Base-by-base conservation (phyloP, 2,888 invertebrate genomes). In the Drepana falcataria region DNA sequence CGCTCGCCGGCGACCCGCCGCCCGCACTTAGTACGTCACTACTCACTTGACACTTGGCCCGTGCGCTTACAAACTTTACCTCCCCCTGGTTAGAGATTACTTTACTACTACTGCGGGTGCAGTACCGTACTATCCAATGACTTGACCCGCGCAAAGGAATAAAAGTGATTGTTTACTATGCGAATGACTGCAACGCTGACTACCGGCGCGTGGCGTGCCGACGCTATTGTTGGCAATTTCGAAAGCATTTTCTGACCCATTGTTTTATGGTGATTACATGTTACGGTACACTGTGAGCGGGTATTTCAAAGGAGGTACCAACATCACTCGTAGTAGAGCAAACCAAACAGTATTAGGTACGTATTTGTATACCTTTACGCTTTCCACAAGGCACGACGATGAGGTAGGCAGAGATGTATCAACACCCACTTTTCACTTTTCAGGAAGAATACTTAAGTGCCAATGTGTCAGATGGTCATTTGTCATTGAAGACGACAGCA, bases 151-250 rank as follows among this genome's bases (percentile, higher is more conserved):
- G 77, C 73, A 77, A 75, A 78, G 74, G 73, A 69, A 76, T 74
- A 79, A 76, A 78, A 76, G 75, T 72, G 76, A 85, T 85, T 86
- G 85, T 85, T 85, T 85, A 83, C 77, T 75, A 79, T 77, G 78
- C 71, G 80, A 81, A 77, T 70, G 70, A 75, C 70, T 71, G 75
- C 77, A 73, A 74, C 60, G 57, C 37, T 5, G 67, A 65, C 75
- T 72, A 71, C 75, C 67, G 72, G 66, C 60, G 63, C 62, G 60
- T 66, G 62, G 67, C 53, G 66, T 73, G 68, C 70, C 73, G 68
- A 80, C 75, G 62, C 55, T 76, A 81, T 84, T 83, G 77, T 73
- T 69, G 67, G 59, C 62, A 60, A 71, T 81, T 77, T 83, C 77
- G 77, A 83, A 85, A 85, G 78, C 73, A 79, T 73, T 79, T 71